Conservation (phyloP, 2,888 invertebrate genomes). For the Melitaea athalia region DNA sequence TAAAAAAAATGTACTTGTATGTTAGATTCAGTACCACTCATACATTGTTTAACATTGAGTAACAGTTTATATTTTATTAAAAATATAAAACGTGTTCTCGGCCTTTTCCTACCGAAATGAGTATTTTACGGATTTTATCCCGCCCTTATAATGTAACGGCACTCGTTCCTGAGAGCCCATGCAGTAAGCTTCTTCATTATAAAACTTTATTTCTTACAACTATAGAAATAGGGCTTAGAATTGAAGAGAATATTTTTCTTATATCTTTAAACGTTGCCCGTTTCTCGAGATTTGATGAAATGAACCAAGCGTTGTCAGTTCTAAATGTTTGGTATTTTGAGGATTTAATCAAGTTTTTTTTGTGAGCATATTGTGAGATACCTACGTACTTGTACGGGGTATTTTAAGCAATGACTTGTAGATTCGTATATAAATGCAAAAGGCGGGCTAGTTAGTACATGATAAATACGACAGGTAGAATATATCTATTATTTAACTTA, state of each 20-base stretch:
- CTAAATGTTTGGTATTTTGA: constrained; percentile 26
- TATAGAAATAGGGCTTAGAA: constrained; percentile 22
- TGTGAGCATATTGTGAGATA: background rate
- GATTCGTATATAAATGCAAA: too few relatives aligned
- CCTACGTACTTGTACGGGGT: background rate
- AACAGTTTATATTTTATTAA: constrained; percentile 33
- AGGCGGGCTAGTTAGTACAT: too few relatives aligned
- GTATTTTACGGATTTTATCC: constrained; percentile 28
- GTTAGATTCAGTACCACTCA: background rate
- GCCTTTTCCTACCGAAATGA: constrained; percentile 29
- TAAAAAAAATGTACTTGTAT: too few relatives aligned
- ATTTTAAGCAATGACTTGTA: background rate
- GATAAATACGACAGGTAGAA: too few relatives aligned
- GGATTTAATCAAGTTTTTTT: constrained; percentile 8
- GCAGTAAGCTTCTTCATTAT: constrained; percentile 25
- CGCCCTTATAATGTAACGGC: constrained; percentile 36
- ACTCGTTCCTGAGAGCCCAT: constrained; percentile 27
- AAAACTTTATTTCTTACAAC: constrained; percentile 12
- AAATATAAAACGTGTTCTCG: constrained; percentile 30
- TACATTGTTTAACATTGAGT: background rate
- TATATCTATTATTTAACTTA: too few relatives aligned
- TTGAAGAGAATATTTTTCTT: constrained; percentile 14
- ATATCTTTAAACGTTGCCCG: constrained; percentile 24
- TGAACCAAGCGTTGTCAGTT: constrained; percentile 36
- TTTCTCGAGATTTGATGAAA: constrained; percentile 37